Base-by-base conservation (phyloP, 1,140 invertebrate genomes). In the Pentalonia nigronervosa region DNA sequence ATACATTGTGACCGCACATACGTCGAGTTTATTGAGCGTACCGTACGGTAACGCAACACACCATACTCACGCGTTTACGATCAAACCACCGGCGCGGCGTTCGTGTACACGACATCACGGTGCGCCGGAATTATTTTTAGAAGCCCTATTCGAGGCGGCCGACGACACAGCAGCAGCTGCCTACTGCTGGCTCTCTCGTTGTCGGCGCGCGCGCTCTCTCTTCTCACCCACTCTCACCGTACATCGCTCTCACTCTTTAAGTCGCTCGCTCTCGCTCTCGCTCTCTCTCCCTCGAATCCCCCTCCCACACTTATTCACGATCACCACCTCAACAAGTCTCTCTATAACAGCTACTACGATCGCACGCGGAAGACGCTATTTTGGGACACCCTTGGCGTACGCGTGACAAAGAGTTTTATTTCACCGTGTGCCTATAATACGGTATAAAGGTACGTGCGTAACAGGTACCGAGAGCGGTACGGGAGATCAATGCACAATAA, bases 351-450 rank as follows among this genome's bases (percentile, higher is more conserved):
- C 60, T n/a, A 9, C n/a, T 30, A 76, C 6, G 60, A 76, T 76
- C 84, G 21, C 45, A 20, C 45, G 17, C 30, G 45, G 25, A 25
- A 48, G 14, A 47, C 48, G 48, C 87, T 89, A 89, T 89, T 89
- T 89, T 89, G 34, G 34, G 87, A 89, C 50, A 56, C 87, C 87
- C 87, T 89, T 56, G 87, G n/a, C 48, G 25, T 25, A 25, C 83
- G 83, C 36, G 25, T 41, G 36, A 84, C 83, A 84, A 41, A 41
- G 36, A 84, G 41, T 83, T 34, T 36, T 83, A 21, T 34, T 83
- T 36, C 34, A 36, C 7, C 23, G 34, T 7, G 34, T 83, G 9
- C 76, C 76, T 34, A 17, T 30, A 4, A n/a, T 34, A 83, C 21
- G 17, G 17, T 36, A 83, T 83, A 81, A 81, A n/a, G 34, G 7